Percentiles rank a stretch among this genome's conserved stretches.
Evolutionary conservation across 2,888 invertebrate genomes (phyloP).

Genomic region (Thyatira batis): DNA sequence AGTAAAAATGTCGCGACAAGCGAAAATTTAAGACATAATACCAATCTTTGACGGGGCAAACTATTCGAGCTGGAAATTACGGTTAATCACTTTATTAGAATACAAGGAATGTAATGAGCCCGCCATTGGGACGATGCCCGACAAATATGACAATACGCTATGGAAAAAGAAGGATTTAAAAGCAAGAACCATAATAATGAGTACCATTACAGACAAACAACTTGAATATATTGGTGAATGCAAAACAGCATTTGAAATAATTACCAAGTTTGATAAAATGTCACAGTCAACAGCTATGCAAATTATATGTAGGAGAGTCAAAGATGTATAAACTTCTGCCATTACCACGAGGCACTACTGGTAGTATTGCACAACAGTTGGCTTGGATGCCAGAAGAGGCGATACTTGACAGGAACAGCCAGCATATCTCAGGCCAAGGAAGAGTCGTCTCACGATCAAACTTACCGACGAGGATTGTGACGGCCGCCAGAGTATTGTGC

Average conservation of each 20-base stretch:
- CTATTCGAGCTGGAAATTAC: constrained; percentile 32
- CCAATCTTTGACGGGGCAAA: constrained; percentile 27
- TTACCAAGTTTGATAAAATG: constrained; percentile 28
- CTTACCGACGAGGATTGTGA: too few relatives aligned
- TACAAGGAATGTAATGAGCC: constrained; percentile 29
- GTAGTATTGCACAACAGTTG: too few relatives aligned
- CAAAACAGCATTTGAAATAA: not conserved
- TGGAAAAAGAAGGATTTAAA: constrained; percentile 25
- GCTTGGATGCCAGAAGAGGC: too few relatives aligned
- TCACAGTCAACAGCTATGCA: constrained; percentile 30
- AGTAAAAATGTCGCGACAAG: not conserved
- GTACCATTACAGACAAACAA: constrained; percentile 27
- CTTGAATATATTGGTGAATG: constrained; percentile 23
- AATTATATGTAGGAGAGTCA: constrained; percentile 31
- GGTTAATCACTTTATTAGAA: constrained; percentile 25
- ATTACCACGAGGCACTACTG: too few relatives aligned
- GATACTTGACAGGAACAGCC: too few relatives aligned
- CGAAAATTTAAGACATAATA: not conserved
- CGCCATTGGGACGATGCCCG: constrained; percentile 8
- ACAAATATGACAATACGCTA: not conserved
- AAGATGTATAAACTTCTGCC: too few relatives aligned
- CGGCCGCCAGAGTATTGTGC: too few relatives aligned
- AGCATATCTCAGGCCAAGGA: too few relatives aligned
- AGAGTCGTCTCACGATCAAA: too few relatives aligned
- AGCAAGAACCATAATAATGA: constrained; percentile 26